Evolutionary conservation across 2,113 vertebrate species (phyloP).

Genomic region (Rhabdomys dilectus): DNA sequence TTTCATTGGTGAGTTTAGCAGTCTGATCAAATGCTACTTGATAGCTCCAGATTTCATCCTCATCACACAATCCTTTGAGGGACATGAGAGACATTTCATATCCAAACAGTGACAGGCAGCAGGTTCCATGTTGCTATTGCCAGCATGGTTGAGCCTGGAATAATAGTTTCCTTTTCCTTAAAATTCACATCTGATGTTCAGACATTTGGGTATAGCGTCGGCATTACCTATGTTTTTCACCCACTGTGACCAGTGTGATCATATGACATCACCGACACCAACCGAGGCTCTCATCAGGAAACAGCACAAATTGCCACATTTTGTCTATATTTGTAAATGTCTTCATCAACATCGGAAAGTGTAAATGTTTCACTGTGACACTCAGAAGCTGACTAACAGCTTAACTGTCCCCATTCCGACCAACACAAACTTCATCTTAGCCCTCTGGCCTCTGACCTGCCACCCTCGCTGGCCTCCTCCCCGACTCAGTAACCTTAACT

Average conservation of each 20-base stretch:
- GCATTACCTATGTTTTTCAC: not conserved
- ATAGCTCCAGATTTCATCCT: not conserved
- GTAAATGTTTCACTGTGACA: constrained; percentile 42
- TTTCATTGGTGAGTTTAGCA: not conserved
- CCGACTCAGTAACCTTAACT: not conserved
- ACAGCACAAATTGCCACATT: constrained; percentile 39
- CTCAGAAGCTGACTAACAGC: not conserved
- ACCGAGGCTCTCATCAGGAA: not conserved
- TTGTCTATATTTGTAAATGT: constrained; percentile 60
- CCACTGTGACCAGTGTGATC: not conserved
- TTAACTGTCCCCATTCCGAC: not conserved
- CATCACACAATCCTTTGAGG: not conserved
- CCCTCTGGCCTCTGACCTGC: not conserved
- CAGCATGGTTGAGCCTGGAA: not conserved
- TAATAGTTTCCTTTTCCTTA: not conserved
- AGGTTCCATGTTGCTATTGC: not conserved
- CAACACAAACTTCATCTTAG: not conserved
- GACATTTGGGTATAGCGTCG: not conserved
- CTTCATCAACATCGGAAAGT: constrained; percentile 60
- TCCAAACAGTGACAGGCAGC: not conserved
- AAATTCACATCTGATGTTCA: not conserved
- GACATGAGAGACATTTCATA: not conserved
- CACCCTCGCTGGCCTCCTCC: not conserved
- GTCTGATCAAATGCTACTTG: not conserved
- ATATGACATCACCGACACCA: constrained; percentile 52